Conservation (phyloP, 2,113 vertebrate genomes). For the Scolopax mira region DNA sequence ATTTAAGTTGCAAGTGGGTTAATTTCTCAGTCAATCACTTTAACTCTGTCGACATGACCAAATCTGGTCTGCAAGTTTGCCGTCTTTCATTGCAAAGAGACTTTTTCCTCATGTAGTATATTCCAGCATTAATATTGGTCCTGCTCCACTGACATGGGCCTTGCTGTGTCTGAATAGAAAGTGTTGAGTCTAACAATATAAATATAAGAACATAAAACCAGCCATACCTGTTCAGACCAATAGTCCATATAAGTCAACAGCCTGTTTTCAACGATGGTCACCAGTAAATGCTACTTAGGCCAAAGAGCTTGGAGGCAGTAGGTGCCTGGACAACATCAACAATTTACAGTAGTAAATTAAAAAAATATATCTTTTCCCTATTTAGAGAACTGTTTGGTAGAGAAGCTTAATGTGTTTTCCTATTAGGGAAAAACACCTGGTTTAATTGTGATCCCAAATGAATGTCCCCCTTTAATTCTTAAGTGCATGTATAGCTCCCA, state of each 20-base stretch:
- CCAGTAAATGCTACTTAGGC: neutral
- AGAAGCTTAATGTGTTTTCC: neutral
- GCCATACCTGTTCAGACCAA: neutral
- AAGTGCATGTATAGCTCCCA: neutral
- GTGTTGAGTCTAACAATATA: neutral
- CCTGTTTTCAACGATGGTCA: neutral
- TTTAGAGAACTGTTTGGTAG: neutral
- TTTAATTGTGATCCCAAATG: neutral
- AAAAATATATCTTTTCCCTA: neutral
- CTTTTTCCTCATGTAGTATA: neutral
- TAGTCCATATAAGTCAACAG: neutral
- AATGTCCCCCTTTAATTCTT: neutral
- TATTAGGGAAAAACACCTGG: neutral
- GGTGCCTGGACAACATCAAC: neutral
- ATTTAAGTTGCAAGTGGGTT: neutral
- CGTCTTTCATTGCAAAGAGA: neutral
- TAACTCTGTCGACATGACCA: neutral
- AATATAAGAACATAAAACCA: neutral
- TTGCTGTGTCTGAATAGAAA: neutral
- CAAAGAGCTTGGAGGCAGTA: neutral
- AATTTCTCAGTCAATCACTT: slow-evolving; percentile 22
- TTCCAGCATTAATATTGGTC: neutral
- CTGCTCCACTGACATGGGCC: neutral
- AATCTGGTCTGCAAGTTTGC: neutral
- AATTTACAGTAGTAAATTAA: neutral